Base-by-base conservation (phyloP, 2,797 vertebrate species). In the Bovichtus variegatus region DNA sequence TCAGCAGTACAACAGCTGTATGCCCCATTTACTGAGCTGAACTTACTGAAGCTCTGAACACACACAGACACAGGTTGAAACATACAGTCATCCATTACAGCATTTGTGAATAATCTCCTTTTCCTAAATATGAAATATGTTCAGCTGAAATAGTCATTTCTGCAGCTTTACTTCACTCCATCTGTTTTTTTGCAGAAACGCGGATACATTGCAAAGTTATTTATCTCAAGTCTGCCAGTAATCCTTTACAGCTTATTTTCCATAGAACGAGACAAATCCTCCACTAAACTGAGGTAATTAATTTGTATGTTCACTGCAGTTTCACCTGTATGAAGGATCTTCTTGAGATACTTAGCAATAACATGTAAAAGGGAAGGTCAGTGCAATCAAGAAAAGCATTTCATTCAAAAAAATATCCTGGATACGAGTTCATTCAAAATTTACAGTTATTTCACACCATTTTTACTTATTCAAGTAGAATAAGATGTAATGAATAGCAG, bases 1-100 rank as follows among this genome's bases (percentile, higher is more conserved):
- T 91, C 84, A 87, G 74, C 84, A 87, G 49, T 69, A 75, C 71
- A 68, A 74, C 25, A 64, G 50, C 46, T 5, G 11, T 55, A 54
- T 71, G 74, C 71, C 67, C 49, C 41, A 16, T 65, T 82, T 36
- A 60, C 67, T 77, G 29, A 47, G 83, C 57, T 25, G 27, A 67
- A 41, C 53, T 21, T 31, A 21, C 82, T 60, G 64, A 47, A 61
- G 27, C 67, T 23, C n/a, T 31, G 54, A 69, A 57, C 19, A 38
- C n/a, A 67, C 41, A 65, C 53, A 80, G 55, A 54, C 16, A 49
- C 49, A 62, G 15, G 15, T 44, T 27, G 36, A 50, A 13, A n/a
- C 12, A 47, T 9, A 27, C 18, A 49, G 9, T 27, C 19, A 67
- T 7, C 41, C 55, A 73, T 44, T 10, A 25, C 29, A 55, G 36